phyloP scores from a whole-genome alignment of 53 echinoderm and acorn worm species.

The Astropecten irregularis region DNA sequence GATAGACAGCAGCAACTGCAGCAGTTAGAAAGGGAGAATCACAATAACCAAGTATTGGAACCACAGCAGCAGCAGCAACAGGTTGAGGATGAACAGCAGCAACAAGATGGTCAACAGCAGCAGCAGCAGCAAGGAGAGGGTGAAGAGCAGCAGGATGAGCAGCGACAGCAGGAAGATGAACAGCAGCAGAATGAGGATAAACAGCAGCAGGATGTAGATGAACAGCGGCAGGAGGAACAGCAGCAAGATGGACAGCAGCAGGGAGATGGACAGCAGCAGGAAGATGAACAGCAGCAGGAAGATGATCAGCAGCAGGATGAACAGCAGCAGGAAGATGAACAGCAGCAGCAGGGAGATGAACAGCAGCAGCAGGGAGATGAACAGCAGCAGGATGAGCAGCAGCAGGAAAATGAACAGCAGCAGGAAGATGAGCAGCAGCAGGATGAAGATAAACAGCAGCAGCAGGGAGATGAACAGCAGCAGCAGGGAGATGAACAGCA shows the following conservation, averaged over 20 bases:
- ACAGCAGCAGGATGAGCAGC: background rate
- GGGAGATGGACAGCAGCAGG: background rate
- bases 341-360: conserved; percentile 11
- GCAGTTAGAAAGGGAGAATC: background rate
- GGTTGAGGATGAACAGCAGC: background rate
- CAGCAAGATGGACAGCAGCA: background rate
- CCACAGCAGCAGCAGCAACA: background rate
- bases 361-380: background rate
- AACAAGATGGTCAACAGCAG: background rate
- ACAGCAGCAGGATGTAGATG: background rate
- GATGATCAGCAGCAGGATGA: conserved; percentile 16
- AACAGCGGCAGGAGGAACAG: background rate
- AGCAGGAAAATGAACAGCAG: background rate
- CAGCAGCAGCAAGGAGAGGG: background rate
- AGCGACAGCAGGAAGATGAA: background rate
- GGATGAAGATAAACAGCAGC: background rate
- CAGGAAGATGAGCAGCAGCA: background rate
- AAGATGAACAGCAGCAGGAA: conserved; percentile 13
- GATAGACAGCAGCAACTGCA: conserved; percentile 26
- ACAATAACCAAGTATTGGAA: background rate
- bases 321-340: conserved; percentile 15
- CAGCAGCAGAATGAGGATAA: background rate
- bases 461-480: background rate
- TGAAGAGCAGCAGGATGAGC: background rate
- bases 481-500: background rate